Base-by-base conservation (phyloP, 2,797 vertebrate species). In the Chanos chanos region DNA sequence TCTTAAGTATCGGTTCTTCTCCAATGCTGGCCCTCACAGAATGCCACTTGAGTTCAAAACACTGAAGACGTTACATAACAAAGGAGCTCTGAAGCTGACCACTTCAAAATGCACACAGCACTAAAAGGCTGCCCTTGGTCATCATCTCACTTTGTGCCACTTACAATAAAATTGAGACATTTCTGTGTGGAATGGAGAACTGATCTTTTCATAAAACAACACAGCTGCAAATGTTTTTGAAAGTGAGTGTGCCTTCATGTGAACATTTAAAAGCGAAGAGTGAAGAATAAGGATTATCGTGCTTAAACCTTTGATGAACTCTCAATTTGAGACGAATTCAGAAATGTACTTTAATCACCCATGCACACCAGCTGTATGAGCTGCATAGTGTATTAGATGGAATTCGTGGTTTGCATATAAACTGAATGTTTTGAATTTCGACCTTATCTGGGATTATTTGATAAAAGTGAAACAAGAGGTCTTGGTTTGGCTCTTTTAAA, bases 31-130 rank as follows among this genome's bases (percentile, higher is more conserved):
- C 52, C 92, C 92, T 49, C 92, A 94, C 52, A 85, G 92, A 73
- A 94, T 94, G 92, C 92, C 92, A 21, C 74, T 94, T 45, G 92
- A 94, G 70, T 94, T 94, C 74, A 92, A 91, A 78, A 92, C 91
- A 0, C 77, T 94, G 70, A 90, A 90, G 70, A 57, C 74, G 19
- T 81, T 94, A 27, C 92, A 94, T 73, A 89, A 83, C 48, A 89
- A 82, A 77, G 92, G 92, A 68, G 92, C 92, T 34, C 85, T 94
- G 71, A 94, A 92, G 84, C 77, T 94, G 76, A 92, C 89, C 4
- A 93, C 91, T 40, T 89, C 88, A 21, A 92, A 85, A 77, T 94
- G 92, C 59, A 5, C 74, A 72, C 77, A 85, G 80, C 80, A 87
- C 78, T 92, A 88, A 90, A 70, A 61, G 54, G 70, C 70, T 40